These are phyloP conservation scores for Temnothorax rugatulus DNA, from an alignment of 2,888 invertebrate genomes.

Conservation along the genomic window DNA sequence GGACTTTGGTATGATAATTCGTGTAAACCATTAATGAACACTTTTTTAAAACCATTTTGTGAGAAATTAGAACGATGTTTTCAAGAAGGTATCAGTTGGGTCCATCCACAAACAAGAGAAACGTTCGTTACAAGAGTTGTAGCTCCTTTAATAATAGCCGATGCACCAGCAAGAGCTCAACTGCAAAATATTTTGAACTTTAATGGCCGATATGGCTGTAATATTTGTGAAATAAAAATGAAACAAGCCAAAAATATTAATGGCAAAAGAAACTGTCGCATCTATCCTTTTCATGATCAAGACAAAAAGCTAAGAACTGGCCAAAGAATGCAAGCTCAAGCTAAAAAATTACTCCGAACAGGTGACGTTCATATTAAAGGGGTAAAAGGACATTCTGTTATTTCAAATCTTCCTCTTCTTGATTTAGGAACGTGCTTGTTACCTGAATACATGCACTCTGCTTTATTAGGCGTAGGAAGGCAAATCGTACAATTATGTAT, in stretches of 20 bases:
- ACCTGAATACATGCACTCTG: constrained; percentile 13
- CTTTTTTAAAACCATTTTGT: neutral
- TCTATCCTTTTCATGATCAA: neutral
- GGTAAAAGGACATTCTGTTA: neutral
- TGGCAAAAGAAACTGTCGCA: neutral
- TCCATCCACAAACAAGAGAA: neutral
- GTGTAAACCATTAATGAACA: neutral
- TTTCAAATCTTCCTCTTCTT: neutral
- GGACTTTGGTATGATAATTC: neutral
- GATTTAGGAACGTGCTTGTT: neutral
- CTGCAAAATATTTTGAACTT: neutral
- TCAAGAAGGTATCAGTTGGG: neutral
- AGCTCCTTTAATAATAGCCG: neutral
- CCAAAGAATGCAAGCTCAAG: neutral
- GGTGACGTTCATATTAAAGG: neutral
- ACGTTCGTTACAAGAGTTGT: neutral
- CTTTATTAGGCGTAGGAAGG: neutral
- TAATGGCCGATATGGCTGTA: neutral
- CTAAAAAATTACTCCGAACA: neutral
- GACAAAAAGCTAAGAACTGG: neutral
- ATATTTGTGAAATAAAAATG: constrained; percentile 5
- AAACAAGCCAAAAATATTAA: neutral
- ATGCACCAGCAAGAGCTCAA: constrained; percentile 5
- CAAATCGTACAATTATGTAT: neutral
- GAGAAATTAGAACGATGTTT: neutral